Percentiles rank a stretch among this genome's conserved stretches.
These are phyloP conservation scores for Hozukius guyotensis DNA, from an alignment of 2,797 vertebrate species.

Conservation along the genomic window DNA sequence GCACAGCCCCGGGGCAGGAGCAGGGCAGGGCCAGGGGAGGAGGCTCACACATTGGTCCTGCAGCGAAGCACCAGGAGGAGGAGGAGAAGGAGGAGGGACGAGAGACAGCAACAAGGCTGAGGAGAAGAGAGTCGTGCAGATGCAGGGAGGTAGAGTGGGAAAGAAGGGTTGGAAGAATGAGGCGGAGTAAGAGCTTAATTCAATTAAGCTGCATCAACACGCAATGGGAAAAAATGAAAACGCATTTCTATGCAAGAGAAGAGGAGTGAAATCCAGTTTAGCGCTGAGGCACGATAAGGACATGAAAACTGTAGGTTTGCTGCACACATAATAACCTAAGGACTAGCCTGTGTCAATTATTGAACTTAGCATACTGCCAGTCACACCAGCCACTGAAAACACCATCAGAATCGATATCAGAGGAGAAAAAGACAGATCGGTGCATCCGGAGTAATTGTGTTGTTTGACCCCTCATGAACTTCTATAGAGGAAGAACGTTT, in stretches of 20 bases:
- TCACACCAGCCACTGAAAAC: neutral
- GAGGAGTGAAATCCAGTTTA: neutral
- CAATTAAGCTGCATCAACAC: conserved; percentile 24
- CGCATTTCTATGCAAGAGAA: neutral
- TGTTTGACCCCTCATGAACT: neutral
- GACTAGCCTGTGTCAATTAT: neutral
- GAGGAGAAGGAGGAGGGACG: neutral
- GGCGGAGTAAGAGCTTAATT: conserved; percentile 11
- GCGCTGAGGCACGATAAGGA: neutral
- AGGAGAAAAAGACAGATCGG: neutral
- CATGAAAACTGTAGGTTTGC: neutral
- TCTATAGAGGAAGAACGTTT: neutral
- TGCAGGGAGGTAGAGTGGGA: neutral
- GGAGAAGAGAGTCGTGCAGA: neutral
- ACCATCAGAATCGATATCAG: neutral
- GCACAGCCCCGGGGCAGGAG: conserved; percentile 19
- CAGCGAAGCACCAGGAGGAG: neutral
- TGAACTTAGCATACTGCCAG: neutral
- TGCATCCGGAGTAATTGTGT: neutral
- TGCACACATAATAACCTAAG: neutral
- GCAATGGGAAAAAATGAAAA: neutral
- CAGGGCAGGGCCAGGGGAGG: neutral
- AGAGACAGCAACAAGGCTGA: neutral
- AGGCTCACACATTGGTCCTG: neutral
- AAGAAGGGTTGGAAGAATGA: neutral